Base-by-base conservation (phyloP, 2,113 vertebrate genomes). In the Hypomesus transpacificus region DNA sequence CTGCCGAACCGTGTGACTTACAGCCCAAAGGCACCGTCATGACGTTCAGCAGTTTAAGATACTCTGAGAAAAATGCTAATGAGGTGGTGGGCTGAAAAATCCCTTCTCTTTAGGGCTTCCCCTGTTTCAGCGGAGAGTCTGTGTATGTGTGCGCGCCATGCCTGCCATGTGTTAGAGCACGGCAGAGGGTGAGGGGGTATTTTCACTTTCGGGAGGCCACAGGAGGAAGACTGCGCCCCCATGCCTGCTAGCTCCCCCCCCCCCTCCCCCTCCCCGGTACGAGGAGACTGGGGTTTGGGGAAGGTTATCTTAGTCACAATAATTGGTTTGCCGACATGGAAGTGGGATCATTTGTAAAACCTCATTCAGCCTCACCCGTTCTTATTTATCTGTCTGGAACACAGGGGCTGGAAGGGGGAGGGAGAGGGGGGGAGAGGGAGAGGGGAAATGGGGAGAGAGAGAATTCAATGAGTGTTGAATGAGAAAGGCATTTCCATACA, bases 281-380 rank as follows among this genome's bases (percentile, higher is more conserved):
- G 28, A 59, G 14, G 26, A 14, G 21, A 58, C 16, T 24, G 20
- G 39, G 59, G 61, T 71, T 61, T 68, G 80, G 67, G 84, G 84
- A 88, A 84, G 90, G 89, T 91, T 92, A 91, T 92, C 90, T 89
- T 91, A 87, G 89, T 91, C 89, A 90, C 91, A 86, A 90, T 92
- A 91, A 92, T 92, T 91, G 91, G 87, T 91, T 90, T 89, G 91
- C 88, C 87, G 89, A 84, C 86, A 80, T 88, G 87, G 89, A 90
- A 90, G 89, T 84, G 75, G 87, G 89, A 90, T 92, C 80, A 90
- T 91, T 91, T 75, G 83, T 90, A 91, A 89, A 91, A 89, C 84
- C 89, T 90, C 87, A 89, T 90, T 90, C 88, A 87, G 85, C 81
- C 83, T 87, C 85, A 84, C 83, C 89, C 85, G 62, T 83, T 83